phyloP scores from a whole-genome alignment of 1,140 invertebrate genomes.

The Euwallacea fornicatus region DNA sequence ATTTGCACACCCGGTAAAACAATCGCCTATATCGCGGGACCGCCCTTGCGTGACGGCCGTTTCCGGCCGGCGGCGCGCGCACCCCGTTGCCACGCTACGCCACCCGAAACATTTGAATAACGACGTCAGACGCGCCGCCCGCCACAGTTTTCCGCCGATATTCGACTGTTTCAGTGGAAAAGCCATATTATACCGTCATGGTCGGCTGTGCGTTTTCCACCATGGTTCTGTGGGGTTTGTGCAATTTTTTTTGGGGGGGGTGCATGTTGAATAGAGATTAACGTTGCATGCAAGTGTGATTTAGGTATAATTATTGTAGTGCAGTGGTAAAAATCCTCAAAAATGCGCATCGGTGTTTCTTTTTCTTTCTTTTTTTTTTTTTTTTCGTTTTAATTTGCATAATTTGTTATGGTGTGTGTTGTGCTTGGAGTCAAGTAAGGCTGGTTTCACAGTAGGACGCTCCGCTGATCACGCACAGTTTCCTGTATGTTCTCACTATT shows the following conservation, averaged over 20 bases:
- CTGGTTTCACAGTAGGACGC: conserved; percentile 32
- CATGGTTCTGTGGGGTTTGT: neutral
- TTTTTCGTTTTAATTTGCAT: conserved; percentile 4
- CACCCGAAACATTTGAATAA: conserved; percentile 52
- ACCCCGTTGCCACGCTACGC: conserved; percentile 49
- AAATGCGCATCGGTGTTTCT: neutral
- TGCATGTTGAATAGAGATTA: neutral
- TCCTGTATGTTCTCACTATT: conserved; percentile 13
- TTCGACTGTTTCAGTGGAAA: conserved; percentile 49
- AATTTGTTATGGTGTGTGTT: conserved; percentile 19
- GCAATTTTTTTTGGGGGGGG: neutral
- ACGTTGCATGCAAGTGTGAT: neutral
- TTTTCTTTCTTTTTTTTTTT: too few relatives aligned
- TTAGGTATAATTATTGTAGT: neutral
- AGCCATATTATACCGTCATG: neutral
- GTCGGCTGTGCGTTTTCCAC: neutral
- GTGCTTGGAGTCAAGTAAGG: conserved; percentile 4
- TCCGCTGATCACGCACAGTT: conserved; percentile 18
- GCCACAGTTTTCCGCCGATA: conserved; percentile 52
- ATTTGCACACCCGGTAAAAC: conserved; percentile 8
- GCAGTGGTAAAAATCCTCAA: conserved; percentile 8
- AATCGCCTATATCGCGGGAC: conserved; percentile 16
- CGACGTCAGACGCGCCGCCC: conserved; percentile 49
- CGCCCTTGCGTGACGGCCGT: conserved; percentile 50
- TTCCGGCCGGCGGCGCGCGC: conserved; percentile 49